phyloP scores from a whole-genome alignment of 2,113 vertebrate species.

The Lasiurus borealis region DNA sequence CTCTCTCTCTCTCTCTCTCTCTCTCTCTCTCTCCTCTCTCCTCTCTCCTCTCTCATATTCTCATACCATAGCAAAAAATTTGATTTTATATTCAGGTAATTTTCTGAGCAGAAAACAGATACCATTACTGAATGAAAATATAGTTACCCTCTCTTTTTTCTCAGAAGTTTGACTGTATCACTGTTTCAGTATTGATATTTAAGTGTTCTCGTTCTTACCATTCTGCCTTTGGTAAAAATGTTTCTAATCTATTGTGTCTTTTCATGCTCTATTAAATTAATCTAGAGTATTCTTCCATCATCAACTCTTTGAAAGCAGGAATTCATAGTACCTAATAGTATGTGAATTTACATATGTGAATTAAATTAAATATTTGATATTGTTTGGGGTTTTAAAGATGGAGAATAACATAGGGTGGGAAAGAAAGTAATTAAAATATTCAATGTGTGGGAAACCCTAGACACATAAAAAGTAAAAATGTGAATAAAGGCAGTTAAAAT shows the following conservation, averaged over 20 bases:
- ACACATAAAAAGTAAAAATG: conserved; percentile 37
- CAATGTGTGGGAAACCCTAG: neutral
- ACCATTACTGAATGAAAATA: neutral
- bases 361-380: conserved; percentile 58
- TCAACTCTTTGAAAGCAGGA: conserved; percentile 34
- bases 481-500: conserved; percentile 61
- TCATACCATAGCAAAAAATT: neutral
- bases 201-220: neutral
- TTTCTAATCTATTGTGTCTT: neutral
- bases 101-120: conserved; percentile 38
- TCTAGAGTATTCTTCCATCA: neutral
- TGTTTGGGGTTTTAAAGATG: neutral
- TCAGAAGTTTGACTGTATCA: neutral
- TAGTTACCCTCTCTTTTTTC: neutral
- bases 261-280: conserved; percentile 28
- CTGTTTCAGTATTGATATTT: neutral
- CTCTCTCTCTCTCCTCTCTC: too few relatives aligned
- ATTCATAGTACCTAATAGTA: neutral
- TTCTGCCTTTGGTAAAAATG: conserved; percentile 18
- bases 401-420: neutral
- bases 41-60: neutral
- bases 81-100: neutral
- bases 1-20: neutral
- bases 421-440: conserved; percentile 55
- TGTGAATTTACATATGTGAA: neutral